Conservation (phyloP, 1,140 invertebrate species). For the Apis laboriosa region DNA sequence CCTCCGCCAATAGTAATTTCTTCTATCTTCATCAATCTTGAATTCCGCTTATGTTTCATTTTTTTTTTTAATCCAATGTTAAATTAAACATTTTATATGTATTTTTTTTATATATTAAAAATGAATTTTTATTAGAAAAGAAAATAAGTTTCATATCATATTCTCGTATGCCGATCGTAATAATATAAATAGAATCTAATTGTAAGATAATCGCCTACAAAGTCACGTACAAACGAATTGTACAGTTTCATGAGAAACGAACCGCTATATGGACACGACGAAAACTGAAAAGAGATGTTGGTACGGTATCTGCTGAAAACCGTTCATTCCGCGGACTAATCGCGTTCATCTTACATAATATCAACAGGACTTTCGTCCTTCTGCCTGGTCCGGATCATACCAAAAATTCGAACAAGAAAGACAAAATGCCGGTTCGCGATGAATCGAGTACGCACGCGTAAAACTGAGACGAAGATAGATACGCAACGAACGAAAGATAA, state of each 20-base stretch:
- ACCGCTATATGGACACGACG: background rate
- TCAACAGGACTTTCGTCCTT: conserved; percentile 51
- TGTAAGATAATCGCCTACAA: background rate
- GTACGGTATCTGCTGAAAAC: background rate
- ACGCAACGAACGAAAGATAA: background rate
- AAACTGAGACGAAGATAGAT: conserved; percentile 33
- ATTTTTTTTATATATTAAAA: background rate
- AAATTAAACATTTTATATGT: background rate
- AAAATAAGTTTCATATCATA: background rate
- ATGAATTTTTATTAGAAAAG: background rate
- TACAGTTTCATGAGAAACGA: background rate
- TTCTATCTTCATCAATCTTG: background rate
- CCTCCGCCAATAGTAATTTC: background rate
- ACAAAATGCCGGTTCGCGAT: conserved; percentile 35
- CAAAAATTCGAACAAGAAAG: conserved; percentile 58
- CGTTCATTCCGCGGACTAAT: conserved; percentile 24
- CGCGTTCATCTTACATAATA: conserved; percentile 55
- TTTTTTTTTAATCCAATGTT: background rate
- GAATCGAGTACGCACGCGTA: conserved; percentile 4
- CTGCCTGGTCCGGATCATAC: conserved; percentile 36
- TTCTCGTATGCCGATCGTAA: background rate
- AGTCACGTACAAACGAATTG: background rate
- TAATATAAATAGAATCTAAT: background rate
- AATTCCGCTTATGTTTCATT: background rate
- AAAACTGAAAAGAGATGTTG: conserved; percentile 3